Conservation (phyloP, 2,113 vertebrate species). For the Lophochroa leadbeateri region DNA sequence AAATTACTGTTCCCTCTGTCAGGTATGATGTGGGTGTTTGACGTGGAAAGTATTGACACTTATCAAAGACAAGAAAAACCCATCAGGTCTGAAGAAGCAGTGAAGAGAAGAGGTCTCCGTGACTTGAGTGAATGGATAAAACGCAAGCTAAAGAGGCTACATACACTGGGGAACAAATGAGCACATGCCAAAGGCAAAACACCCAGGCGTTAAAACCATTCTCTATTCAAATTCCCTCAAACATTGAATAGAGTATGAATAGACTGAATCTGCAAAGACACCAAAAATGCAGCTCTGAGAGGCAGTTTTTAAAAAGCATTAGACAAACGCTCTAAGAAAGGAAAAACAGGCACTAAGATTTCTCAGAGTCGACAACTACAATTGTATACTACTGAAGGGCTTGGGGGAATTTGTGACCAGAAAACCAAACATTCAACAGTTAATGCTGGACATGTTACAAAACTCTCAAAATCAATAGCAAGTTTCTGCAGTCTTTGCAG, state of each 20-base stretch:
- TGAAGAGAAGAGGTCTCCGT: neutral
- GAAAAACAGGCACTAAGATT: neutral
- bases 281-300: neutral
- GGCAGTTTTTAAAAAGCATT: neutral
- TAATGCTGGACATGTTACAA: constrained; percentile 10
- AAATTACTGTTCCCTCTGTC: neutral
- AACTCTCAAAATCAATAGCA: constrained; percentile 43
- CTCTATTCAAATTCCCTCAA: neutral
- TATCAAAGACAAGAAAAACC: neutral
- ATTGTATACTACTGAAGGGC: neutral
- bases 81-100: neutral
- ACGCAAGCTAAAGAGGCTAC: neutral
- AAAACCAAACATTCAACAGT: neutral
- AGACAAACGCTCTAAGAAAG: neutral
- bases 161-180: neutral
- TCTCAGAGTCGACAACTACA: neutral
- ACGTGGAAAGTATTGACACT: neutral
- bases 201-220: neutral
- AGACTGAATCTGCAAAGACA: neutral
- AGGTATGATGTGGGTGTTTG: neutral
- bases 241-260: neutral
- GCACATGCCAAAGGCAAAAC: neutral
- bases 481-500: neutral
- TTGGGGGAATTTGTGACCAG: neutral
- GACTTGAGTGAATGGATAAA: neutral